Evolutionary conservation across 2,888 invertebrate species (phyloP).

Genomic region (Onthophagus sagittarius): DNA sequence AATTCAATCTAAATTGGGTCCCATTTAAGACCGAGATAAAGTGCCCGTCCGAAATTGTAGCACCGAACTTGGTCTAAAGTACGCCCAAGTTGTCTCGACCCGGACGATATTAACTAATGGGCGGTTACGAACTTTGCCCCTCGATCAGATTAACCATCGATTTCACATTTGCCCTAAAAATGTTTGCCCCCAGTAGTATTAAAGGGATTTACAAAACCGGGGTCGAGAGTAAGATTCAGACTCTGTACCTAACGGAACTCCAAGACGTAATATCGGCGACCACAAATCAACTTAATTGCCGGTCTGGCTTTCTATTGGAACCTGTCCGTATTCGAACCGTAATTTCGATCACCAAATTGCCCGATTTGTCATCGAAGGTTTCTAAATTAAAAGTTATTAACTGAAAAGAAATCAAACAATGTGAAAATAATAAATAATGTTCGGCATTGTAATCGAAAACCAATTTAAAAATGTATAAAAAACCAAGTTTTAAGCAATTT

Average conservation of each 20-base stretch:
- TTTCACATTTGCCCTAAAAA: not conserved
- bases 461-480: no score
- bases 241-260: not conserved
- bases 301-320: not conserved
- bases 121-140: not conserved
- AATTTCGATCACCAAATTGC: not conserved
- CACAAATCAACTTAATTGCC: not conserved
- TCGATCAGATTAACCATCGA: not conserved
- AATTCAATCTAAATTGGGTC: not conserved
- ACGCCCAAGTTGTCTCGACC: not conserved
- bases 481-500: no score
- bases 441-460: no score
- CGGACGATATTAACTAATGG: not conserved
- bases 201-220: not conserved
- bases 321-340: not conserved
- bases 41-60: not conserved
- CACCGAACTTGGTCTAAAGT: not conserved
- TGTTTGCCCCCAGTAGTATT: not conserved
- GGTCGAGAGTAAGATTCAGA: not conserved
- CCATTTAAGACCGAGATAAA: not conserved
- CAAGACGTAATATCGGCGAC: not conserved
- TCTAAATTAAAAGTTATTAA: not conserved
- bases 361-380: not conserved
- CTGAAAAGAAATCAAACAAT: not conserved
- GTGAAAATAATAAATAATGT: not conserved